These are phyloP conservation scores for Orthonevra nobilis DNA, from an alignment of 2,888 invertebrate species.

Conservation along the genomic window DNA sequence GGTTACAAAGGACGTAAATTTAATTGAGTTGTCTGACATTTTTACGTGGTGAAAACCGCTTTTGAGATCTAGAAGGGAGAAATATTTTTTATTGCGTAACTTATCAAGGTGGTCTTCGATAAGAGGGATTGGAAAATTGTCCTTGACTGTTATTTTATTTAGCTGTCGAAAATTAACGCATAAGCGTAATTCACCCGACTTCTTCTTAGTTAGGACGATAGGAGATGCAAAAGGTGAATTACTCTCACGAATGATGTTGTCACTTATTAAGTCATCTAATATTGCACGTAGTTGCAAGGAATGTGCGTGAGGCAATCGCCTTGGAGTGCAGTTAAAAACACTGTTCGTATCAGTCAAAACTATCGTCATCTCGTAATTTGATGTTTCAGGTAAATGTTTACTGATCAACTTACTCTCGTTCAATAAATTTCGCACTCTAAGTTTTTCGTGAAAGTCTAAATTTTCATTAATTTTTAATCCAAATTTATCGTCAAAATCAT, in stretches of 20 bases:
- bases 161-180: slow-evolving; percentile 15
- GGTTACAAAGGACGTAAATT: slow-evolving; percentile 13
- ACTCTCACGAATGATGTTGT: slow-evolving; percentile 17
- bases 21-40: slow-evolving; percentile 2
- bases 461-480: slow-evolving; percentile 25
- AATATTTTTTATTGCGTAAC: slow-evolving; percentile 2
- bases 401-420: neutral
- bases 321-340: slow-evolving; percentile 36
- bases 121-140: slow-evolving; percentile 24
- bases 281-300: slow-evolving; percentile 20
- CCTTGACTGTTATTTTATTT: slow-evolving; percentile 14
- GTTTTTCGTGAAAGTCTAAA: slow-evolving; percentile 16
- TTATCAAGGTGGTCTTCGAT: slow-evolving; percentile 22
- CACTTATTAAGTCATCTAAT: slow-evolving; percentile 16
- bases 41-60: slow-evolving; percentile 22
- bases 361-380: slow-evolving; percentile 28
- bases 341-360: slow-evolving; percentile 11
- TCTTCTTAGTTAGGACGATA: slow-evolving; percentile 10
- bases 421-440: slow-evolving; percentile 11
- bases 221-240: slow-evolving; percentile 20
- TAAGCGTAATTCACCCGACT: slow-evolving; percentile 24
- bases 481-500: slow-evolving; percentile 12
- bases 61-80: slow-evolving; percentile 18
- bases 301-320: slow-evolving; percentile 22
- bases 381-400: neutral